These are phyloP conservation scores for Platichthys stellatus DNA, from an alignment of 2,113 vertebrate genomes.

Conservation along the genomic window DNA sequence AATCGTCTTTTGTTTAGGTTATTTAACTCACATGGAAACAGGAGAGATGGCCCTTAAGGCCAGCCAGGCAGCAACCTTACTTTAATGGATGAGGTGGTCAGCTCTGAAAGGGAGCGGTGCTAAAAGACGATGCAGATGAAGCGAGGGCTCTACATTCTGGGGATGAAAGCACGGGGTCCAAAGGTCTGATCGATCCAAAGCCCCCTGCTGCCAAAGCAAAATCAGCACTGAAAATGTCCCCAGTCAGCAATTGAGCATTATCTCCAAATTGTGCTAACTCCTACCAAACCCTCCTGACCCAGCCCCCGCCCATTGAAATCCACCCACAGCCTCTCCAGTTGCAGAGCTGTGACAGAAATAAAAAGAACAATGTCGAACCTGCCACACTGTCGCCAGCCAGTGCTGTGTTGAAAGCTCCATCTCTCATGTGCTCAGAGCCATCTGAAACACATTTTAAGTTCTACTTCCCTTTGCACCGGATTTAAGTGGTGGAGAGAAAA, in stretches of 20 bases:
- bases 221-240: slow-evolving; percentile 74
- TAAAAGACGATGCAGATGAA: slow-evolving; percentile 55
- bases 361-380: slow-evolving; percentile 64
- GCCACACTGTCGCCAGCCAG: slow-evolving; percentile 20
- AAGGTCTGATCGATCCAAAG: slow-evolving; percentile 67
- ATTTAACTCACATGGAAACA: slow-evolving; percentile 73
- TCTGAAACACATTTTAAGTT: slow-evolving; percentile 44
- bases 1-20: slow-evolving; percentile 80
- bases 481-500: slow-evolving; percentile 45
- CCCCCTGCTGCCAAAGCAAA: slow-evolving; percentile 67
- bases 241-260: slow-evolving; percentile 72
- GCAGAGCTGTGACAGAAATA: slow-evolving; percentile 58
- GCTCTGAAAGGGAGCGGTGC: slow-evolving; percentile 58
- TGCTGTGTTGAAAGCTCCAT: no score
- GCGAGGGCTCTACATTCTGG: slow-evolving; percentile 72
- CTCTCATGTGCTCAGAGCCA: not conserved
- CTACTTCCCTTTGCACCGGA: slow-evolving; percentile 37
- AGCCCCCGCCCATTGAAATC: slow-evolving; percentile 23
- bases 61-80: slow-evolving; percentile 71
- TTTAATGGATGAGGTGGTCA: slow-evolving; percentile 68
- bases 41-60: slow-evolving; percentile 50
- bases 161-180: slow-evolving; percentile 74
- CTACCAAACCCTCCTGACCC: slow-evolving; percentile 43
- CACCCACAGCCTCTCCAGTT: slow-evolving; percentile 37
- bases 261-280: slow-evolving; percentile 48